Evolutionary conservation across 2,888 invertebrate genomes (phyloP).

Genomic region (Agrochola lota): DNA sequence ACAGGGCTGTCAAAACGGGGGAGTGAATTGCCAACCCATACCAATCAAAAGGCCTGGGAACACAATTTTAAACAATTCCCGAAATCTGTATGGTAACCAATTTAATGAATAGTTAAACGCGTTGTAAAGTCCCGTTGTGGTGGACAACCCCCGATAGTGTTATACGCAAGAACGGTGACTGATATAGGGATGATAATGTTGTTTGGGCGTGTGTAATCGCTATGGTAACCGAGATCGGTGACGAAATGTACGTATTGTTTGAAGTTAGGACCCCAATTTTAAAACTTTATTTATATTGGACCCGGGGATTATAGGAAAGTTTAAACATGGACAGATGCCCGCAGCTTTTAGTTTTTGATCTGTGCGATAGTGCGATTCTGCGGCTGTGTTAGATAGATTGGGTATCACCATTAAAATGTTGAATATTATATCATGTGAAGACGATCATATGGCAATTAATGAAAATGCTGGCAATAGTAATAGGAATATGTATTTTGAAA

Average conservation of each 20-base stretch:
- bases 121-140: constrained; percentile 78
- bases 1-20: constrained; percentile 73
- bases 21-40: constrained; percentile 78
- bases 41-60: constrained; percentile 80
- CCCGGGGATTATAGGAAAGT: constrained; percentile 32
- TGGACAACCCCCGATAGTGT: constrained; percentile 69
- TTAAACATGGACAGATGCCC: constrained; percentile 8
- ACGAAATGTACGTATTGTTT: constrained; percentile 58
- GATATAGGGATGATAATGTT: constrained; percentile 85
- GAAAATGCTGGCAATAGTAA: too few species aligned
- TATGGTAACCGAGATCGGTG: constrained; percentile 77
- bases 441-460: too few species aligned
- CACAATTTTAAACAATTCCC: constrained; percentile 85
- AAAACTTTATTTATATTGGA: constrained; percentile 50
- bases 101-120: constrained; percentile 82
- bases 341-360: constrained; percentile 22
- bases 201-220: constrained; percentile 83
- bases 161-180: constrained; percentile 76
- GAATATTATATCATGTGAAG: neutral
- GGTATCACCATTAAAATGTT: neutral
- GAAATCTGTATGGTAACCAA: constrained; percentile 83
- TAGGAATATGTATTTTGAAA: too few species aligned
- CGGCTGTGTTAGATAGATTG: neutral
- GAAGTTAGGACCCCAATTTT: constrained; percentile 62
- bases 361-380: neutral